Evolutionary conservation across 1,140 invertebrate genomes (phyloP).

Genomic region (Drosophila carrolli): DNA sequence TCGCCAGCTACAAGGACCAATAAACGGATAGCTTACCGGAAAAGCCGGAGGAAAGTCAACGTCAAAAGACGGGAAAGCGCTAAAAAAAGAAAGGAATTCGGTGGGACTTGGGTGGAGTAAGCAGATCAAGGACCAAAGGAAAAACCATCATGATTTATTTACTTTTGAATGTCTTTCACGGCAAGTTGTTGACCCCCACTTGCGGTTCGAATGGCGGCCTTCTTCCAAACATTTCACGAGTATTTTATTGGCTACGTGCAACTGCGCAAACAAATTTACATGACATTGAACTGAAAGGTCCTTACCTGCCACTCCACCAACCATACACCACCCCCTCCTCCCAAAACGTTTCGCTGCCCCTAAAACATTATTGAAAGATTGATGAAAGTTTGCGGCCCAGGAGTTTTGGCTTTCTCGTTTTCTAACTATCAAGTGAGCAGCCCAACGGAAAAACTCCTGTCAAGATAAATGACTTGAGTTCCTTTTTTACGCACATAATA

Average conservation of each 20-base stretch:
- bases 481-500: conserved; percentile 19
- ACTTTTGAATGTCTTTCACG: conserved; percentile 65
- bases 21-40: conserved; percentile 51
- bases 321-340: too few species aligned
- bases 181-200: conserved; percentile 33
- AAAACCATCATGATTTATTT: conserved; percentile 76
- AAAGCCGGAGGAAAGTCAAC: conserved; percentile 37
- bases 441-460: conserved; percentile 41
- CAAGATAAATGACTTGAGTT: conserved; percentile 60
- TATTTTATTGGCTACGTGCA: conserved; percentile 81
- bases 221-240: conserved; percentile 44
- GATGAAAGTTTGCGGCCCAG: conserved; percentile 63
- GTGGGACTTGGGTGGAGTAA: conserved; percentile 48
- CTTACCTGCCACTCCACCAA: conserved; percentile 46
- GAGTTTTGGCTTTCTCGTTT: conserved; percentile 25
- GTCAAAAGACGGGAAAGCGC: conserved; percentile 43
- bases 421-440: conserved; percentile 42
- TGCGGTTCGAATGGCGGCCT: conserved; percentile 49
- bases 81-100: conserved; percentile 62
- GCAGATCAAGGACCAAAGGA: conserved; percentile 69
- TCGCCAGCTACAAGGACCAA: conserved; percentile 71
- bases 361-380: conserved; percentile 77
- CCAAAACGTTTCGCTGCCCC: not conserved
- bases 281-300: conserved; percentile 73
- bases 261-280: conserved; percentile 81